These are phyloP conservation scores for Alcedo atthis DNA, from an alignment of 2,797 vertebrate genomes.

Conservation along the genomic window DNA sequence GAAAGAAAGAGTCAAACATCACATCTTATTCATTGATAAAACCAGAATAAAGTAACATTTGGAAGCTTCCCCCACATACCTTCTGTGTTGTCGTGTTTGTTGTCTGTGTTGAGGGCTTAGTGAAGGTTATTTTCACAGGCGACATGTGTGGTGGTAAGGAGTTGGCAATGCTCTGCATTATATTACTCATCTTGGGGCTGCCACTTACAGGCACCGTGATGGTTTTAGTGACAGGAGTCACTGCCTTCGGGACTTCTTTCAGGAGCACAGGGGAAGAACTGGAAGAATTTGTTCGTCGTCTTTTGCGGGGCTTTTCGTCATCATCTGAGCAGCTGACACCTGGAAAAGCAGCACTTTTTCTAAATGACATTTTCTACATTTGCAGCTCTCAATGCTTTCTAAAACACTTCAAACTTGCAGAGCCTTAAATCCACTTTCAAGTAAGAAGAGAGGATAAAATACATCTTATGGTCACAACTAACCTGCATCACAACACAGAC, in stretches of 20 bases:
- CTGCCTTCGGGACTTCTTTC: constrained; percentile 91
- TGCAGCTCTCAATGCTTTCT: not conserved
- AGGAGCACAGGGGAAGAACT: constrained; percentile 94
- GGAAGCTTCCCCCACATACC: constrained; percentile 77
- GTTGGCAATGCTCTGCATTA: constrained; percentile 99
- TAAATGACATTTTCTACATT: not conserved
- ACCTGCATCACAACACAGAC: not conserved
- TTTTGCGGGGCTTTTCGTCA: constrained; percentile 97
- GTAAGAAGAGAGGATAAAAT: not conserved
- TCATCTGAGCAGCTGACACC: constrained; percentile 98
- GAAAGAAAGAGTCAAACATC: constrained; percentile 49
- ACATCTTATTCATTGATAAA: constrained; percentile 31
- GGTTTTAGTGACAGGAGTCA: constrained; percentile 88
- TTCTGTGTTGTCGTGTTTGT: constrained; percentile 96
- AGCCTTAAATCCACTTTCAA: not conserved
- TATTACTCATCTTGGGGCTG: constrained; percentile 98
- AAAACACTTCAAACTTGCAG: not conserved
- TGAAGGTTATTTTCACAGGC: constrained; percentile 99
- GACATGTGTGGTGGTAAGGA: constrained; percentile 97
- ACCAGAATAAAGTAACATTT: constrained; percentile 28
- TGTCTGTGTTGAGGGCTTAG: constrained; percentile 95
- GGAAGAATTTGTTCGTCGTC: constrained; percentile 94
- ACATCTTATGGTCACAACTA: not conserved
- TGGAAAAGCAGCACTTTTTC: constrained; percentile 67
- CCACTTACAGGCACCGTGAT: constrained; percentile 91